A percentile compares a stretch with the other conserved stretches of the same genome.
phyloP scores from a whole-genome alignment of 2,888 invertebrate species.

The Diaphora mendica region DNA sequence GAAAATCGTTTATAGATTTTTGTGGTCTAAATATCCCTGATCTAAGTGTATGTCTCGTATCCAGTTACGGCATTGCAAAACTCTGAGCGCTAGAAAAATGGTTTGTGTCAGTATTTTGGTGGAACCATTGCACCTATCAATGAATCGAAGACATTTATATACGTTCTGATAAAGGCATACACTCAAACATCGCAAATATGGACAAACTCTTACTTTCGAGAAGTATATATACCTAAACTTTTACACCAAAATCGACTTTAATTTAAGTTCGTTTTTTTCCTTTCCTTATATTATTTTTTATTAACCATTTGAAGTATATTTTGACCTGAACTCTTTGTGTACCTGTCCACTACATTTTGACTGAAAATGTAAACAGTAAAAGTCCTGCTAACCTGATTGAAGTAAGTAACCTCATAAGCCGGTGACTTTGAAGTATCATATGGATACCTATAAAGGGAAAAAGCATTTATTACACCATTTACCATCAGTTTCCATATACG shows the following conservation, averaged over 20 bases:
- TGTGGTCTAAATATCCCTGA: background rate
- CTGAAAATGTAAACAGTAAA: no score
- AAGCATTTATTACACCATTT: background rate
- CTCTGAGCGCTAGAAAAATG: background rate
- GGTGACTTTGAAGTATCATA: slow-evolving; percentile 73
- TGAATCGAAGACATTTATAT: background rate
- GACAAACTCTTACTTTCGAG: background rate
- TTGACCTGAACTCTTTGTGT: background rate
- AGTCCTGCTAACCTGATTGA: slow-evolving; percentile 55
- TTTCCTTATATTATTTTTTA: no score
- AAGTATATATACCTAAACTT: background rate
- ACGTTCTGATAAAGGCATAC: background rate
- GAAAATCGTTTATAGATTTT: background rate
- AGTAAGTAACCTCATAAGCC: slow-evolving; percentile 73
- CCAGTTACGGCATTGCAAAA: background rate
- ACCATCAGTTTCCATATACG: background rate
- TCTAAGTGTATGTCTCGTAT: background rate
- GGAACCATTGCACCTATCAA: background rate
- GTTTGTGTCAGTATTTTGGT: background rate
- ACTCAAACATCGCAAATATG: background rate
- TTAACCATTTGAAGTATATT: background rate
- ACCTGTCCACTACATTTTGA: no score
- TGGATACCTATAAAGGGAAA: slow-evolving; percentile 73
- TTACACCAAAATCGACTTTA: no score
- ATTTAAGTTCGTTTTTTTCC: no score